A percentile compares a stretch with the other conserved stretches of the same genome.
Evolutionary conservation across 2,797 vertebrate species (phyloP).

Genomic region (Aplochiton taeniatus): DNA sequence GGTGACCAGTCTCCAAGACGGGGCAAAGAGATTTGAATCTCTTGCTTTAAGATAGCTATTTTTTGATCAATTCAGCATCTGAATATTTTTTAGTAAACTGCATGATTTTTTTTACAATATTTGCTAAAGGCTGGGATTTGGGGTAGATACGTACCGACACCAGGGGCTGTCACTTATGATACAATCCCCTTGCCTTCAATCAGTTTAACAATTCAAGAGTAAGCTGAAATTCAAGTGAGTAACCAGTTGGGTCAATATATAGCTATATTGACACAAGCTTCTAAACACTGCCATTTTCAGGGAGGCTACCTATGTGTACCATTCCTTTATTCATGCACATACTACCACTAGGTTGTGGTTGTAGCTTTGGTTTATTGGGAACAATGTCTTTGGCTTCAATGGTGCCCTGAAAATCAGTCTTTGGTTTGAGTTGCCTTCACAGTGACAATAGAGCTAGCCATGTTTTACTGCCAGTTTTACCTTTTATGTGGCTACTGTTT

Average conservation of each 20-base stretch:
- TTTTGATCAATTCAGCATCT: constrained; percentile 58
- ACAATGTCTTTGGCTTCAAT: constrained; percentile 70
- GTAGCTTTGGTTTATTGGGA: constrained; percentile 77
- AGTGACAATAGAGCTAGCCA: constrained; percentile 81
- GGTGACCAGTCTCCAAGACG: constrained; percentile 47
- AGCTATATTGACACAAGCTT: constrained; percentile 58
- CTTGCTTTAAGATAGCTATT: constrained; percentile 69
- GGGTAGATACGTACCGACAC: constrained; percentile 61
- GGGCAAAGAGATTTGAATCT: constrained; percentile 47
- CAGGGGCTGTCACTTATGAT: constrained; percentile 64
- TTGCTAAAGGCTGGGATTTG: constrained; percentile 65
- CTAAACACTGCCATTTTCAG: constrained; percentile 82
- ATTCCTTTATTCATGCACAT: constrained; percentile 67
- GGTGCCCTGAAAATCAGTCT: constrained; percentile 73
- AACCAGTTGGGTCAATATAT: constrained; percentile 43
- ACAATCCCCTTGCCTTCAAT: constrained; percentile 77
- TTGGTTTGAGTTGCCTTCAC: constrained; percentile 81
- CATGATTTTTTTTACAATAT: constrained; percentile 79
- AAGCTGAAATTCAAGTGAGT: constrained; percentile 34
- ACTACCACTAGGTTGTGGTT: constrained; percentile 70
- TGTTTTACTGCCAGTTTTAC: constrained; percentile 80
- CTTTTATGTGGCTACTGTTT: constrained; percentile 78
- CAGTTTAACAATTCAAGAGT: constrained; percentile 46
- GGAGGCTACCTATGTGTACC: constrained; percentile 62
- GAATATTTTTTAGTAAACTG: constrained; percentile 70